These are phyloP conservation scores for Pseudanteris insignis DNA, from an alignment of 2,888 invertebrate species.

Conservation along the genomic window DNA sequence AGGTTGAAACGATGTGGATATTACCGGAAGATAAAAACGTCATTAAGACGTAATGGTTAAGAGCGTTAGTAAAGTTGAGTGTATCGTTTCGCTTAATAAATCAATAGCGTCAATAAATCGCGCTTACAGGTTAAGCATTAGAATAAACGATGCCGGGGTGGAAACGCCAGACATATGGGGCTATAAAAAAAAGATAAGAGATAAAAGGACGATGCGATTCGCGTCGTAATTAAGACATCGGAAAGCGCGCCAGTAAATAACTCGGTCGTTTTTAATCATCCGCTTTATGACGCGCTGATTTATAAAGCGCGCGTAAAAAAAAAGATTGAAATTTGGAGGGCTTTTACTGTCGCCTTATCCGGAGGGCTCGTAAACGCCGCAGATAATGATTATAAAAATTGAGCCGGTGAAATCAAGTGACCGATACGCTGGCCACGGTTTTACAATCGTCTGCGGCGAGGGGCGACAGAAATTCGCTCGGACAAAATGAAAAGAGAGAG, in stretches of 20 bases:
- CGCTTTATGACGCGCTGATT: conserved; percentile 39
- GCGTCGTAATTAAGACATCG: conserved; percentile 36
- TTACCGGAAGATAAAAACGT: too few species aligned
- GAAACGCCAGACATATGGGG: too few species aligned
- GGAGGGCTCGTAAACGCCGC: conserved; percentile 18
- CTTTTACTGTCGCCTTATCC: conserved; percentile 29
- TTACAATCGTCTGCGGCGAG: conserved; percentile 25
- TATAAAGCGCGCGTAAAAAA: conserved; percentile 30
- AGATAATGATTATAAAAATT: conserved; percentile 42
- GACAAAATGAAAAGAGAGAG: too few species aligned
- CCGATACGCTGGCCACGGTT: conserved; percentile 22
- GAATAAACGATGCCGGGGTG: too few species aligned
- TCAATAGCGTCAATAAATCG: too few species aligned
- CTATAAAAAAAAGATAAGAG: neutral
- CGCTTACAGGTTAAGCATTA: too few species aligned
- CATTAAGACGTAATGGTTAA: too few species aligned
- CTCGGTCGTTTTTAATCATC: conserved; percentile 36
- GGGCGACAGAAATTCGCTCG: conserved; percentile 21
- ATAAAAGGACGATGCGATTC: conserved; percentile 6
- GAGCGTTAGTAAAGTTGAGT: too few species aligned
- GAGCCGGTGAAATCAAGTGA: conserved; percentile 36
- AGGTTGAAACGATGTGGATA: too few species aligned
- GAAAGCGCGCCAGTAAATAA: conserved; percentile 29
- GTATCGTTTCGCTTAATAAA: too few species aligned
- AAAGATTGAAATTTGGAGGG: conserved; percentile 25